phyloP scores from a whole-genome alignment of 2,113 vertebrate genomes.

The Lota lota region DNA sequence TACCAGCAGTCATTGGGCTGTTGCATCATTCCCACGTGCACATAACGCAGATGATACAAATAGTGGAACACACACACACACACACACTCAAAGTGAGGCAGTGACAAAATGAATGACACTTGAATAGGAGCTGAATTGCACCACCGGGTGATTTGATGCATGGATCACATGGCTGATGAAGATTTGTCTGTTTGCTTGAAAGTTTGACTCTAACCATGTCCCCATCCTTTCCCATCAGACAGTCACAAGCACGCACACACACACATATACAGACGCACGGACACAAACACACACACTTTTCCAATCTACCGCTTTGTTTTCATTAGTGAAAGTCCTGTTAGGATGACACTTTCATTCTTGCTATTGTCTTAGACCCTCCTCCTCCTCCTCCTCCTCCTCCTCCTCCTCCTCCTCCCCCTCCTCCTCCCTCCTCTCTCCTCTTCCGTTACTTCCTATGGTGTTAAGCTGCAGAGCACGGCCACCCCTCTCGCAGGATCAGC shows the following conservation, averaged over 20 bases:
- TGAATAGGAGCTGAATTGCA: no score
- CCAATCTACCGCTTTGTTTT: neutral
- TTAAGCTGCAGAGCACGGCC: conserved; percentile 46
- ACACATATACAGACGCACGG: neutral
- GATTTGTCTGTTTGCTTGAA: no score
- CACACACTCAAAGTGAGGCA: neutral
- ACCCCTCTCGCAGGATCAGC: conserved; percentile 42
- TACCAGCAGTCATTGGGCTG: conserved; percentile 49
- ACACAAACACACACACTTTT: neutral
- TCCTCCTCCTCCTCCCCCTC: conserved; percentile 33
- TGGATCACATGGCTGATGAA: no score
- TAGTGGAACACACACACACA: neutral
- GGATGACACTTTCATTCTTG: neutral
- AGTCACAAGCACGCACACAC: conserved; percentile 7
- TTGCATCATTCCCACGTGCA: conserved; percentile 28
- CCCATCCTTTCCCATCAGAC: neutral
- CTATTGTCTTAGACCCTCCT: neutral
- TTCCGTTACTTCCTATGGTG: conserved; percentile 37
- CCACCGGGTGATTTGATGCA: no score
- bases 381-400: neutral
- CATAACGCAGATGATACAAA: neutral
- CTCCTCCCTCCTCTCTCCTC: conserved; percentile 12
- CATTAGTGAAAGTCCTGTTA: no score
- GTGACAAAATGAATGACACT: no score
- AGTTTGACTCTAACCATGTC: no score